phyloP scores from a whole-genome alignment of 2,888 invertebrate species.

The Xanthia icteritia region DNA sequence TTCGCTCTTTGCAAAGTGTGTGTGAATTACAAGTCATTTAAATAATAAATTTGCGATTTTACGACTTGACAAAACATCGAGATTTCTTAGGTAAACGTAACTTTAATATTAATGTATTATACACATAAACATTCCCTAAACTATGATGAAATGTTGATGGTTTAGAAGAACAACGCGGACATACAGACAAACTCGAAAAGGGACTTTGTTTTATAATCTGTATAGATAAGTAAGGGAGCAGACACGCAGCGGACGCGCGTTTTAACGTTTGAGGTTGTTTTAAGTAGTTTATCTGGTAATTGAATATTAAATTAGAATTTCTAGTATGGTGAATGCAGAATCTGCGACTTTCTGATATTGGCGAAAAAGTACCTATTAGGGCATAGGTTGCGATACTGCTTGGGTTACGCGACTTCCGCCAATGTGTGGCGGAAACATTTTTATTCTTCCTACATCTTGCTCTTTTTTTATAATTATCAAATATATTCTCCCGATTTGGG shows the following conservation, averaged over 20 bases:
- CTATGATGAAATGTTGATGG: no score
- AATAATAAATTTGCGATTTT: no score
- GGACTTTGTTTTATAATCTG: no score
- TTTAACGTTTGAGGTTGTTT: background rate
- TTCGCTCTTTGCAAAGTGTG: constrained; percentile 9
- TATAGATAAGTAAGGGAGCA: constrained; percentile 10
- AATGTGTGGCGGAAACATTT: background rate
- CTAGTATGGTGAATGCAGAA: background rate
- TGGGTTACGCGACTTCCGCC: background rate
- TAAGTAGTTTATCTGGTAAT: background rate
- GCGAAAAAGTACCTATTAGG: background rate
- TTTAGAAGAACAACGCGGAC: no score
- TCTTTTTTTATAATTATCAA: no score
- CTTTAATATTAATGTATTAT: no score
- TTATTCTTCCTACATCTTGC: background rate
- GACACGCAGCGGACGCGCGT: background rate
- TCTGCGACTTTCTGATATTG: background rate
- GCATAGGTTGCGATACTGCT: background rate
- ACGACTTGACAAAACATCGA: no score
- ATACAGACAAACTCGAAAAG: no score
- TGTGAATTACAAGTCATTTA: constrained; percentile 19
- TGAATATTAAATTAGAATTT: constrained; percentile 12
- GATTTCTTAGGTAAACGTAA: no score
- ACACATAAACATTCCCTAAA: no score
- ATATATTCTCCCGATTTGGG: no score